A percentile compares a stretch with the other conserved stretches of the same genome.
phyloP scores from a whole-genome alignment of 2,888 invertebrate species.

The Xiphydria camelus region DNA sequence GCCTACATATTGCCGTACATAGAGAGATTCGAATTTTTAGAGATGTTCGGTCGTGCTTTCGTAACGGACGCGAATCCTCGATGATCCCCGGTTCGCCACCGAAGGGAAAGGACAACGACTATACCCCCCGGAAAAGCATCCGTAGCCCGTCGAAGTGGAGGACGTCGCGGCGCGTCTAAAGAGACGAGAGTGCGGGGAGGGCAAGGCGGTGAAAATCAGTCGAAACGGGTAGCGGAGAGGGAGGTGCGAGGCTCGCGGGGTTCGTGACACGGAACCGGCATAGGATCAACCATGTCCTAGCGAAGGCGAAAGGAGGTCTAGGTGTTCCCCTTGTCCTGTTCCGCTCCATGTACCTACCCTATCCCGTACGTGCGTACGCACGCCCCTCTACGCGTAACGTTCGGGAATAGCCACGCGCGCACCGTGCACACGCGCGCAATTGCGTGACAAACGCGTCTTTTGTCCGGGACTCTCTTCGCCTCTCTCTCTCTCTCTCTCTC shows the following conservation, averaged over 20 bases:
- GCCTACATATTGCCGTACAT: too few relatives aligned
- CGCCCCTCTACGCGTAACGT: too few relatives aligned
- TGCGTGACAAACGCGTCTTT: slow-evolving; percentile 11
- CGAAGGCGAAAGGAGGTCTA: slow-evolving; percentile 46
- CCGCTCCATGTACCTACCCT: slow-evolving; percentile 18
- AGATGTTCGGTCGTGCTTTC: too few relatives aligned
- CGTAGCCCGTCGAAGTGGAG: too few relatives aligned
- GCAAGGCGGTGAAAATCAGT: slow-evolving; percentile 17
- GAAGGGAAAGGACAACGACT: too few relatives aligned
- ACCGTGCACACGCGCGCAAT: neutral
- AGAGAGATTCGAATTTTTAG: too few relatives aligned
- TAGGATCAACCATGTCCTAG: slow-evolving; percentile 49
- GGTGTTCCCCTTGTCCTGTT: slow-evolving; percentile 42
- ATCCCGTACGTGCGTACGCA: slow-evolving; percentile 17
- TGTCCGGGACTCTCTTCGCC: neutral
- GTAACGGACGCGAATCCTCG: too few relatives aligned
- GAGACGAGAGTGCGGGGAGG: slow-evolving; percentile 1
- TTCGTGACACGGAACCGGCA: slow-evolving; percentile 25
- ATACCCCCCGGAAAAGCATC: too few relatives aligned
- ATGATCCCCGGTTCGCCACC: too few relatives aligned
- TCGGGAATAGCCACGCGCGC: slow-evolving; percentile 37
- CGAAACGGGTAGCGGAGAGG: slow-evolving; percentile 34
- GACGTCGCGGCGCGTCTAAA: slow-evolving; percentile 20
- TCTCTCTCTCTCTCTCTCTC: neutral
- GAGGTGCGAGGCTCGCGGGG: slow-evolving; percentile 27